Base-by-base conservation (phyloP, 2,888 invertebrate genomes). In the Camponotus fellah region DNA sequence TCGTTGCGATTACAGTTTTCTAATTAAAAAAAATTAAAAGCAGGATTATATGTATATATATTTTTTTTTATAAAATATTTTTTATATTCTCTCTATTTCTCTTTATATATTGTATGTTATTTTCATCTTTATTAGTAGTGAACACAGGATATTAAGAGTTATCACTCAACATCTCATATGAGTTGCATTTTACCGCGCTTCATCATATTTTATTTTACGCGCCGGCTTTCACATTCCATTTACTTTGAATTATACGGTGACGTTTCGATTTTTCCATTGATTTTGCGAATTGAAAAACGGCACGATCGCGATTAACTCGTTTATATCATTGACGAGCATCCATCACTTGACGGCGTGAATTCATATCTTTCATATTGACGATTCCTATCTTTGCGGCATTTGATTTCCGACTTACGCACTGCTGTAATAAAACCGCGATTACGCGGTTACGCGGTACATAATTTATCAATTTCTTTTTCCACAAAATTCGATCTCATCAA, bases 181-280 rank as follows among this genome's bases (percentile, higher is more conserved):
- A 37, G 79, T 80, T 80, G 58, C 46, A 60, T 71, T 71, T 71
- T 71, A 71, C 46, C 60, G 34, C 60, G 37, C 58, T 77, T 56
- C 1, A 72, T 14, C 37, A n/a, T 34, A 43, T 37, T 80, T 80
- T 71, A 62, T 60, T 60, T 34, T 69, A 43, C 10, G 43, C 4
- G 2, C 26, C 26, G 79, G 60, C 21, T 71, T 80, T 80, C 46
- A 21, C 21, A 46, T 43, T 5, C 46, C 46, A 71, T 79, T 58
- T 71, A 60, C 71, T 80, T 60, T 60, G 71, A 26, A 80, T 80
- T 80, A 34, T 37, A 71, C 34, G 34, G 43, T 69, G 21, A 71
- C 40, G 71, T 80, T 69, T 46, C 72, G 60, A 80, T 71, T 80
- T 26, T 60, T 71, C 60, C 71, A 46, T 26, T 43, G 14, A 69